These are phyloP conservation scores for Spea bombifrons DNA, from an alignment of 2,113 vertebrate species.

Conservation along the genomic window DNA sequence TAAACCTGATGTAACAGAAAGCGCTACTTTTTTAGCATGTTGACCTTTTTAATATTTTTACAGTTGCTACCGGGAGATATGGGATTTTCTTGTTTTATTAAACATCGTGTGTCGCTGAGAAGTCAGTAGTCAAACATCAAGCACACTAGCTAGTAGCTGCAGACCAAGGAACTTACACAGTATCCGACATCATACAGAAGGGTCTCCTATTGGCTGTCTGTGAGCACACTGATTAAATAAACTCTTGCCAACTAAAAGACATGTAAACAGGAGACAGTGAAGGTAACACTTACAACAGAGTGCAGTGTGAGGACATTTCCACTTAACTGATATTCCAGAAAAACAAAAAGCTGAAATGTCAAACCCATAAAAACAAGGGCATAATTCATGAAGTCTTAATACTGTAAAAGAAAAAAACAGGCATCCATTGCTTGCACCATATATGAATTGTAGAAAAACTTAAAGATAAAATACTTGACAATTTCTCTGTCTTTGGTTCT, in stretches of 20 bases:
- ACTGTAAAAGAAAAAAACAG: no score
- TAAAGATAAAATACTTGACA: no score
- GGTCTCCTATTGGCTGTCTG: conserved; percentile 52
- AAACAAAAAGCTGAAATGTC: not conserved
- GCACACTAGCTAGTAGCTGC: conserved; percentile 52
- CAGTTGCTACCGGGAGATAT: no score
- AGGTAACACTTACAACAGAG: conserved; percentile 23
- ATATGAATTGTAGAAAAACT: no score
- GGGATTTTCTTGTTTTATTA: no score
- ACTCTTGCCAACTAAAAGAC: conserved; percentile 49
- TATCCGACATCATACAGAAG: conserved; percentile 44
- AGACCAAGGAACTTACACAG: conserved; percentile 50
- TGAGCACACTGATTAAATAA: conserved; percentile 57
- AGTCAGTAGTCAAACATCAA: conserved; percentile 55
- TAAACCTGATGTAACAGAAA: no score
- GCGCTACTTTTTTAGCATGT: no score
- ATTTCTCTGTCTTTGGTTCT: no score
- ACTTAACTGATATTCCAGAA: conserved; percentile 20
- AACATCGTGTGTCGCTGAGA: no score
- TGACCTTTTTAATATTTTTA: no score
- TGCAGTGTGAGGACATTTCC: conserved; percentile 49
- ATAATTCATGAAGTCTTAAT: no score
- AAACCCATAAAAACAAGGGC: not conserved
- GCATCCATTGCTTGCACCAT: no score
- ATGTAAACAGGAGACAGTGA: conserved; percentile 49